Conservation (phyloP, 2,888 invertebrate genomes). For the Dryocosmus kuriphilus region DNA sequence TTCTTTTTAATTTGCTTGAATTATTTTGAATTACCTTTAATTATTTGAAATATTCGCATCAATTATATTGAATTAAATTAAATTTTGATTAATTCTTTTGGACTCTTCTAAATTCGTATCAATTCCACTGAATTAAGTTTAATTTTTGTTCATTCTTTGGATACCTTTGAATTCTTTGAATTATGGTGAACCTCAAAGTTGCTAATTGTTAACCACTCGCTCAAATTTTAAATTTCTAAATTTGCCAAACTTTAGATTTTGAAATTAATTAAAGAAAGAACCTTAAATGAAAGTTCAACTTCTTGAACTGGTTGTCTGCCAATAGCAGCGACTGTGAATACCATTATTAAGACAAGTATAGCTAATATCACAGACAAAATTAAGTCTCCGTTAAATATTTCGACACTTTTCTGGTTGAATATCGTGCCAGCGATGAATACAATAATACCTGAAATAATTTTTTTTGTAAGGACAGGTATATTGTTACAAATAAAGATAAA, state of each 20-base stretch:
- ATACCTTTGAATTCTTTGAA: neutral
- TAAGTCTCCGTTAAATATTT: slow-evolving; percentile 63
- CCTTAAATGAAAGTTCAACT: slow-evolving; percentile 85
- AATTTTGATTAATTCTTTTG: too few relatives aligned
- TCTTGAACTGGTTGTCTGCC: slow-evolving; percentile 84
- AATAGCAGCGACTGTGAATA: slow-evolving; percentile 81
- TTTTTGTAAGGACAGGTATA: slow-evolving; percentile 53
- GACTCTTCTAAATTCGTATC: too few relatives aligned
- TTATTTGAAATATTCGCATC: too few relatives aligned
- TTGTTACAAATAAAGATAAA: slow-evolving; percentile 42
- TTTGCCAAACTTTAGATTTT: too few relatives aligned
- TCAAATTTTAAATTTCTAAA: too few relatives aligned
- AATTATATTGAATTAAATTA: too few relatives aligned
- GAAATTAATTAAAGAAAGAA: slow-evolving; percentile 65
- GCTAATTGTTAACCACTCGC: too few relatives aligned
- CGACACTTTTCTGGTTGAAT: slow-evolving; percentile 72
- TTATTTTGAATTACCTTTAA: too few relatives aligned
- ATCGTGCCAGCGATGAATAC: slow-evolving; percentile 80
- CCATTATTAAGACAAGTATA: slow-evolving; percentile 72
- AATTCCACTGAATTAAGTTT: too few relatives aligned
- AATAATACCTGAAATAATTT: slow-evolving; percentile 79
- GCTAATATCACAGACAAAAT: slow-evolving; percentile 70
- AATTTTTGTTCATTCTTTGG: too few relatives aligned
- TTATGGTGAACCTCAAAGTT: too few relatives aligned
- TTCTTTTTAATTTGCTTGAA: too few relatives aligned